A percentile compares a stretch with the other conserved stretches of the same genome.
Conservation (phyloP, 2,113 vertebrate genomes). For the Orycteropus afer region DNA sequence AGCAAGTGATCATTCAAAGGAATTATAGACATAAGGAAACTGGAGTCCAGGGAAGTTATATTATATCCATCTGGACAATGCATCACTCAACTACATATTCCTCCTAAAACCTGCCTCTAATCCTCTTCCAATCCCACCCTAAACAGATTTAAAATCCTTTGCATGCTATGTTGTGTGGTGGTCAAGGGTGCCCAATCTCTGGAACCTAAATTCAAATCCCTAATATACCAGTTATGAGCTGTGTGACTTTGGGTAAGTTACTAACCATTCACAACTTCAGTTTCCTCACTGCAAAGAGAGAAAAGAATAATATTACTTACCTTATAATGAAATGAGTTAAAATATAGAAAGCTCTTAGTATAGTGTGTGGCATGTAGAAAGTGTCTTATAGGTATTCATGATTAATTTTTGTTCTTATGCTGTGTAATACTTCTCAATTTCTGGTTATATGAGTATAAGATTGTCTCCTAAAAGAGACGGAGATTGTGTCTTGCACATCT, state of each 20-base stretch:
- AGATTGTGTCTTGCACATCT: neutral
- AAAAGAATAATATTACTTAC: neutral
- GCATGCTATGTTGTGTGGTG: neutral
- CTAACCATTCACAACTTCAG: neutral
- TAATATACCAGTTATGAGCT: neutral
- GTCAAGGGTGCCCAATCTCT: neutral
- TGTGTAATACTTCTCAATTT: neutral
- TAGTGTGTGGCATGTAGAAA: neutral
- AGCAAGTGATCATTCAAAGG: slow-evolving; percentile 12
- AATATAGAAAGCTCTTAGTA: neutral
- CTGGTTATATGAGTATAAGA: neutral
- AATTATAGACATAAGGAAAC: neutral
- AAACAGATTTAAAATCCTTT: neutral
- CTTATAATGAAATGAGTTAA: slow-evolving; percentile 3
- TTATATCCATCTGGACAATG: neutral
- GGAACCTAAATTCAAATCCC: neutral
- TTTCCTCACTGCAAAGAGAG: neutral
- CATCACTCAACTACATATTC: neutral
- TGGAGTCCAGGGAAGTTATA: neutral
- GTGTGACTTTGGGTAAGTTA: neutral
- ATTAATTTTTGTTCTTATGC: neutral
- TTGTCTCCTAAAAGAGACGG: neutral
- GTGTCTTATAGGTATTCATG: neutral
- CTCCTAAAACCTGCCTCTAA: neutral
- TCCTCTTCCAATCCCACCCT: neutral